phyloP scores from a whole-genome alignment of 2,888 invertebrate genomes.

The Drosophila fungiperda region DNA sequence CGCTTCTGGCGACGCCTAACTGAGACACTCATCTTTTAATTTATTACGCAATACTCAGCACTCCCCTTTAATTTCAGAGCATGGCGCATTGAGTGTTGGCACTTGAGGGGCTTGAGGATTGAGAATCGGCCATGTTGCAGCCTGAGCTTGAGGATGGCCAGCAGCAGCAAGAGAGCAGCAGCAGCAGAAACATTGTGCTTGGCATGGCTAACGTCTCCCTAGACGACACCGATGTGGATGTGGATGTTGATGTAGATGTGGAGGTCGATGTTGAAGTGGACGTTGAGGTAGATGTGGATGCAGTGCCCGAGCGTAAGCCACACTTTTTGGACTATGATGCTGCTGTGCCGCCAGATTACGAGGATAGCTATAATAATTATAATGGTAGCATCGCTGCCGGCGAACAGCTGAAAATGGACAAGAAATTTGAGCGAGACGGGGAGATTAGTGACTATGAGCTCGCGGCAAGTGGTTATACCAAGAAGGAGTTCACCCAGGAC shows the following conservation, averaged over 20 bases:
- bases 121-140: slow-evolving; percentile 59
- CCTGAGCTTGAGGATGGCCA: slow-evolving; percentile 79
- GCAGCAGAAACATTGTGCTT: slow-evolving; percentile 21
- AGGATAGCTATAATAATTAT: slow-evolving; percentile 66
- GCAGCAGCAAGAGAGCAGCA: slow-evolving; percentile 10
- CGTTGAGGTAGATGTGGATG: slow-evolving; percentile 74
- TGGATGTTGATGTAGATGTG: slow-evolving; percentile 52
- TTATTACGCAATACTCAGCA: slow-evolving; percentile 31
- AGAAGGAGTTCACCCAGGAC: slow-evolving; percentile 84
- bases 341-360: slow-evolving; percentile 86
- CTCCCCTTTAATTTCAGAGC: slow-evolving; percentile 46
- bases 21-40: slow-evolving; percentile 40
- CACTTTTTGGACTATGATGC: slow-evolving; percentile 89
- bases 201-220: slow-evolving; percentile 60
- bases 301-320: slow-evolving; percentile 86
- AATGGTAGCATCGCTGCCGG: slow-evolving; percentile 61
- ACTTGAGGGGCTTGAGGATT: slow-evolving; percentile 16
- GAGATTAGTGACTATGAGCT: slow-evolving; percentile 85
- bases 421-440: slow-evolving; percentile 84
- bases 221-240: slow-evolving; percentile 59
- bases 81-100: slow-evolving; percentile 58
- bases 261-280: slow-evolving; percentile 46
- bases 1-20: slow-evolving; percentile 21
- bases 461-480: slow-evolving; percentile 85
- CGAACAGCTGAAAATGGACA: slow-evolving; percentile 84